phyloP scores from a whole-genome alignment of 1,140 invertebrate genomes.

The Asobara japonica region DNA sequence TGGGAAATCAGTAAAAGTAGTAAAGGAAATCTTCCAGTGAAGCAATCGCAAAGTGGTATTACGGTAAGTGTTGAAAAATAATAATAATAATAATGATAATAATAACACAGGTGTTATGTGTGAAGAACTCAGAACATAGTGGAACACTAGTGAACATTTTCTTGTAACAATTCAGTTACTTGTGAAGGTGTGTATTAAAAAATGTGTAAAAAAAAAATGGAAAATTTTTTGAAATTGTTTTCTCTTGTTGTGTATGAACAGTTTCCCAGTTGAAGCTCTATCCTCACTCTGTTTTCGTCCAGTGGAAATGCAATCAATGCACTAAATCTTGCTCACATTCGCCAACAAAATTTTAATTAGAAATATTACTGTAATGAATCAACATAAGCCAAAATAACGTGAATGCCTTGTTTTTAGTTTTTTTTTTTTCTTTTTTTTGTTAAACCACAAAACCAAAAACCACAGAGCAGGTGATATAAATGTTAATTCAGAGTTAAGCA shows the following conservation, averaged over 20 bases:
- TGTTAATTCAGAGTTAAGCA: neutral
- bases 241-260: neutral
- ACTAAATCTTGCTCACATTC: neutral
- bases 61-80: constrained; percentile 22
- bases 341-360: neutral
- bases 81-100: too few species aligned
- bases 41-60: constrained; percentile 30
- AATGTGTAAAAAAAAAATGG: neutral
- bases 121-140: neutral
- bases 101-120: constrained; percentile 14
- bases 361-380: neutral
- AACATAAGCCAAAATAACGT: neutral
- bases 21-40: constrained; percentile 55
- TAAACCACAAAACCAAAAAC: too few species aligned
- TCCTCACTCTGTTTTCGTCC: constrained; percentile 2
- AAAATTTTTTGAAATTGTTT: neutral
- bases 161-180: neutral
- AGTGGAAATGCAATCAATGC: neutral
- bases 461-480: neutral
- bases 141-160: neutral
- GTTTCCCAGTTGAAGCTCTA: neutral
- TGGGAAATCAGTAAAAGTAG: constrained; percentile 55
- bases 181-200: too few species aligned
- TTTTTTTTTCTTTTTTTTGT: too few species aligned
- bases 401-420: neutral